Base-by-base conservation (phyloP, 2,888 invertebrate species). In the Lumbricus terrestris region DNA sequence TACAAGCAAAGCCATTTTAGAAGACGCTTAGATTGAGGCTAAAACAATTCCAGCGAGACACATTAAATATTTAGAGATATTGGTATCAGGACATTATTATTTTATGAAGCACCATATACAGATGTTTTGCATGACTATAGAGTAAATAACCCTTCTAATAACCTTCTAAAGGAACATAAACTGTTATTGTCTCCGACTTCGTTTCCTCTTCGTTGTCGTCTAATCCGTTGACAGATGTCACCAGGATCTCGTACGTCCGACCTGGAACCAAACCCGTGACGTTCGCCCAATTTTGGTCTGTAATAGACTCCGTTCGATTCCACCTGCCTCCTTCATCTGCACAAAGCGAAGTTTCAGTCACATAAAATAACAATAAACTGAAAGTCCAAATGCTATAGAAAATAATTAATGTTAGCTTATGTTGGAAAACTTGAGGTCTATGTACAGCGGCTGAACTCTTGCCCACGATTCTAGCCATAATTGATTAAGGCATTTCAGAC, bases 201-300 rank as follows among this genome's bases (percentile, higher is more conserved):
- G 85, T 35, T 37, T 88, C 90, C 35, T 91, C 82, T 37, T 90
- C 91, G 16, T 88, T 89, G 29, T 91, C 89, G 5, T 90, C 91
- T 15, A 95, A 95, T 0, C 97, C 97, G 94, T 98, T 98, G 88
- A 98, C 97, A 20, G 98, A 97, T 0, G 98, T 97, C 3, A 98
- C 96, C 92, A 97, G 96, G 94, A 99, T 97, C 93, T 98, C 97
- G 94, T 99, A 99, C 88, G 96, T 96, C 92, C 97, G 97, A 20
- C 97, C 97, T 0, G 97, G 97, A 92, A 97, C 96, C 91, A 99
- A 95, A 0, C 97, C 97, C 16, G 96, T 96, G 82, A 99, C 95
- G 92, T 97, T 95, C 90, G 92, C 91, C 94, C 93, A 94, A 47
- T 92, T 93, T 88, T 93, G 97, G 96, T 89, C 91, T 35, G 89